Base-by-base conservation (phyloP, 2,797 vertebrate species). In the Dendrocincla fuliginosa region DNA sequence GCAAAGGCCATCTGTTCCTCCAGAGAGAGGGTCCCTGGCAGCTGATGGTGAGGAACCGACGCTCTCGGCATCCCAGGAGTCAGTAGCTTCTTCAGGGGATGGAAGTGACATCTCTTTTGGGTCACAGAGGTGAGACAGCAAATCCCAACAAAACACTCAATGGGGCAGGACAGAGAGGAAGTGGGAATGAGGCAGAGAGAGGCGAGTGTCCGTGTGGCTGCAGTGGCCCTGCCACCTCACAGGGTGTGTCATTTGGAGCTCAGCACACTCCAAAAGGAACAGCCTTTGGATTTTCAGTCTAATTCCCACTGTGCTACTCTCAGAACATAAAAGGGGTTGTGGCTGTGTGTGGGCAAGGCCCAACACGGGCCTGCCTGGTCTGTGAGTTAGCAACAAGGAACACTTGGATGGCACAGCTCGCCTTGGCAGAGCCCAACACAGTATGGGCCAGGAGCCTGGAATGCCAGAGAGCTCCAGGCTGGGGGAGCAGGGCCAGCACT, bases 31-130 rank as follows among this genome's bases (percentile, higher is more conserved):
- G 53, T 74, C 37, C 10, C 50, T 64, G 39, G 33, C 23, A 83
- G 56, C 13, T 53, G 44, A 80, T 46, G 95, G 93, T 6, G 94
- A 96, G 4, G 96, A 92, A 1, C 73, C 91, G 13, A 78, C 27
- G 27, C 97, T 98, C 52, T 97, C 97, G 0, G 97, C 97, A 30
- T 99, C 99, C 6, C 99, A 99, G 96, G 98, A 98, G n/a, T 99
- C 99, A 3, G 90, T 94, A 49, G 90, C 96, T 19, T 98, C 98
- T 28, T 99, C 98, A 0, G 71, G 90, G 11, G 97, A 98, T 9
- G 93, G 96, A 81, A 98, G 98, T 1, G 98, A 99, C 41, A 97
- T 98, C 71, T 99, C 98, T 41, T 95, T 95, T 12, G 80, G 87
- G 37, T 98, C 97, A 9, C 98, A 99, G 73, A 99, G 99, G 99